Evolutionary conservation across 2,888 invertebrate genomes (phyloP), one percentile per base, ranked within the genome.

Genomic region (Campopleginae sp.): DNA sequence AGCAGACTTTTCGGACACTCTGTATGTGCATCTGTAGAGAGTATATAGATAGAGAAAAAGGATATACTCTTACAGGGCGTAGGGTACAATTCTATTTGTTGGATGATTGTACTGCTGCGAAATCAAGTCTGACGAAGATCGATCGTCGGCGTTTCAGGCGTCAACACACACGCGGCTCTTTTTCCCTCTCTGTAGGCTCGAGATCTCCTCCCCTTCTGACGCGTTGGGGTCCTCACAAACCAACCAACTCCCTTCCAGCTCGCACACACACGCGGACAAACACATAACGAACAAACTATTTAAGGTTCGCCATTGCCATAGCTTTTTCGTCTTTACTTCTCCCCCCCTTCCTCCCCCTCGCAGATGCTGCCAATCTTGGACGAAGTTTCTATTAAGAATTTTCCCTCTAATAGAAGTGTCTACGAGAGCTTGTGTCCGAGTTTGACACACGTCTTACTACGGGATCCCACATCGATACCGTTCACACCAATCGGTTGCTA

Each of bases 41-140:
- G 72, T 54, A 54, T 27, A 51, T 80, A 66, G 63, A 58, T 42
- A 77, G 61, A 63, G 74, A 48, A 79, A 76, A 84, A 51, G 75
- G 54, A 65, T 79, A 87, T 82, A 82, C 79, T 78, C 86, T 85
- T 84, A 88, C 88, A 89, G 90, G 88, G 91, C 90, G 91, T 88
- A 89, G 89, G 91, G 91, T 91, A 92, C 93, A 92, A 93, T 93
- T 93, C 93, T 93, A 93, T 93, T 93, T 93, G 93, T 93, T 92
- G 93, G 93, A 91, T 93, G 92, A 93, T 93, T 93, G 93, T 93
- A 92, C 92, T 91, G 92, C 92, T 92, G 91, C 93, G 92, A 93
- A 93, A 93, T 93, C 93, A 93, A 93, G 93, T 92, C 93, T 93
- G 93, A 93, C 93, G 93, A 93, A 93, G 93, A 93, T 93, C 93